These are phyloP conservation scores for Etia nguti DNA, from an alignment of 2,113 vertebrate species.

Conservation along the genomic window DNA sequence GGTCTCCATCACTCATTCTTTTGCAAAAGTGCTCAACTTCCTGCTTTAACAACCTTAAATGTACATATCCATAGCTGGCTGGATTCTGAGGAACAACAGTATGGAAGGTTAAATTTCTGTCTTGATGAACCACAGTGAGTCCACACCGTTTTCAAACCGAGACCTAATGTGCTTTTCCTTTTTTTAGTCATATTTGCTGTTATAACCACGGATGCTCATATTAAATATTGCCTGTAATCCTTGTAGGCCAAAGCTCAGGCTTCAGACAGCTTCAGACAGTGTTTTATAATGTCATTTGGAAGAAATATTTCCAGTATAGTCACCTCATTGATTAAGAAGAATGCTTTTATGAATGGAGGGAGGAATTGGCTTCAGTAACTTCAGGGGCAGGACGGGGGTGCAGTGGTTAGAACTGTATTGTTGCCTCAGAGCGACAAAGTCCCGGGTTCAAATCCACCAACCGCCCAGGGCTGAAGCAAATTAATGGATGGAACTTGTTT, in stretches of 20 bases:
- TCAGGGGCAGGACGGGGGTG: neutral
- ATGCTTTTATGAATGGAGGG: neutral
- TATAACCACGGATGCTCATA: neutral
- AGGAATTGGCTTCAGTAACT: neutral
- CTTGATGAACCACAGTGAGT: neutral
- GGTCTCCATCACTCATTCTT: neutral
- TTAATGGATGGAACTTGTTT: neutral
- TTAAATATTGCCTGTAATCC: neutral
- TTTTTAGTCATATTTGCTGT: neutral
- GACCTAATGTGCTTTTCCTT: neutral
- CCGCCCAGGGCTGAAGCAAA: neutral
- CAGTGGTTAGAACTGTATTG: neutral
- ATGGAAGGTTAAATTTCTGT: neutral
- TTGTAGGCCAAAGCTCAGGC: neutral
- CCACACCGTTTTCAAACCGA: neutral
- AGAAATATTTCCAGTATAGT: neutral
- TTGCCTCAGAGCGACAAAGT: neutral
- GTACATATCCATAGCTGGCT: neutral
- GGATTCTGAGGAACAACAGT: neutral
- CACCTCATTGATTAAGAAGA: neutral
- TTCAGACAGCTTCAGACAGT: neutral
- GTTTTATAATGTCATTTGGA: neutral
- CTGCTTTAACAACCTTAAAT: neutral
- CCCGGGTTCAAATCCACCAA: neutral
- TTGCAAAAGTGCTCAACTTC: neutral